phyloP scores from a whole-genome alignment of 2,888 invertebrate species.

The Pyrgus malvae region DNA sequence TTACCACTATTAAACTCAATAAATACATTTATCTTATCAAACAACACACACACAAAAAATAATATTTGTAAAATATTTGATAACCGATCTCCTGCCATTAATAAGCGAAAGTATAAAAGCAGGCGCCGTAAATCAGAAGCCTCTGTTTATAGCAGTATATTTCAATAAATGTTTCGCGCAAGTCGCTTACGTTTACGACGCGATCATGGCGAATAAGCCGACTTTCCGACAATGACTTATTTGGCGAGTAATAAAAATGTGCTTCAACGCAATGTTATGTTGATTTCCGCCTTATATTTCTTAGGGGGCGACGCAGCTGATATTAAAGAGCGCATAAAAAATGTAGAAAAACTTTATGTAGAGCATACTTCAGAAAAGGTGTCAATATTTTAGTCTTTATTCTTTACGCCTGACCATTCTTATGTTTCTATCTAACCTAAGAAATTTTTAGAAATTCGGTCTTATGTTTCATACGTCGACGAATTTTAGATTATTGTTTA shows the following conservation, averaged over 20 bases:
- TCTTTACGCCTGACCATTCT: too few species aligned
- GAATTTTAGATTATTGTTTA: too few species aligned
- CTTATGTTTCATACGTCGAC: too few species aligned
- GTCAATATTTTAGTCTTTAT: too few species aligned
- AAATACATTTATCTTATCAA: too few species aligned
- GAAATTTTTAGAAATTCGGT: too few species aligned
- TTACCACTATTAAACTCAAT: too few species aligned
- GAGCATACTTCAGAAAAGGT: neutral
- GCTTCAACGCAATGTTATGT: conserved; percentile 55
- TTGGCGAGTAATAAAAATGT: conserved; percentile 63
- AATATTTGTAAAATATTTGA: too few species aligned
- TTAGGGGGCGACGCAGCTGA: conserved; percentile 59
- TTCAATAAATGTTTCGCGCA: conserved; percentile 51
- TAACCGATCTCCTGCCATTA: too few species aligned
- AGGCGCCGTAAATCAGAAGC: too few species aligned
- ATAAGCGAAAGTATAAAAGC: too few species aligned
- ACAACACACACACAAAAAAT: neutral
- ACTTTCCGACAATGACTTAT: conserved; percentile 64
- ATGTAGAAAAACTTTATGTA: conserved; percentile 34
- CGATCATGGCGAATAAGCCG: conserved; percentile 52
- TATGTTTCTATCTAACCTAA: too few species aligned
- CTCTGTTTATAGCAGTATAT: conserved; percentile 26
- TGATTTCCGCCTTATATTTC: conserved; percentile 63
- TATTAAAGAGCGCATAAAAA: conserved; percentile 59
- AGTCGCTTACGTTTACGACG: conserved; percentile 52